Base-by-base conservation (phyloP, 2,113 vertebrate genomes). In the Amazona vittata region DNA sequence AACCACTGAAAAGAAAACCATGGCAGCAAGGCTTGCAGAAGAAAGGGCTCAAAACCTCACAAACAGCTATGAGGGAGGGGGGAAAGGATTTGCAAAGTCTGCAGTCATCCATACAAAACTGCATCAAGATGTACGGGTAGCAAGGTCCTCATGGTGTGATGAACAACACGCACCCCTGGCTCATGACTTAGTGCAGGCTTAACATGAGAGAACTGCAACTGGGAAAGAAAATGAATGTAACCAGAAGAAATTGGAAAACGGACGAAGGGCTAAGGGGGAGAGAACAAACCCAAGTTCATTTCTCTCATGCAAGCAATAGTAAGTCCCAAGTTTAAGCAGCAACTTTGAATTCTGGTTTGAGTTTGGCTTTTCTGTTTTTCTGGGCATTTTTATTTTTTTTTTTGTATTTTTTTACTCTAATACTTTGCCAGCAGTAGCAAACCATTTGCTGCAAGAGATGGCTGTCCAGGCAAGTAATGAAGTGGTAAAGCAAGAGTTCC, bases 1-100 rank as follows among this genome's bases (percentile, higher is more conserved):
- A 94, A 91, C 76, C 91, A 91, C 59, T 41, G 81, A 79, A 76
- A 90, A 79, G 47, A 69, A 95, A 88, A 63, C 83, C 83, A 53
- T 62, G 79, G 68, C 57, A 89, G 74, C 73, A 77, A 83, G 68
- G 35, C 90, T 83, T 2, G 6, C 28, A 44, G 78, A 90, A 87
- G 87, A 55, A 64, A 86, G 80, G 74, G 65, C 63, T 93, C 89
- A 81, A 57, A 94, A 67, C 60, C 74, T 82, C 70, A 78, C 29
- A 52, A 83, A 70, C 31, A 81, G 39, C 37, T 35, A 59, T 12
- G 57, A 69, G 52, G 31, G 69, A 59, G 33, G 12, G 39, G 44
- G 8, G 20, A 41, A 70, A 76, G 39, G 52, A 79, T 71, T 44
- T 86, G 41, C 44, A 86, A 60, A 76, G 24, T 89, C 77, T 44